Evolutionary conservation across 2,888 invertebrate genomes (phyloP).

Genomic region (Phymatocera aterrima): DNA sequence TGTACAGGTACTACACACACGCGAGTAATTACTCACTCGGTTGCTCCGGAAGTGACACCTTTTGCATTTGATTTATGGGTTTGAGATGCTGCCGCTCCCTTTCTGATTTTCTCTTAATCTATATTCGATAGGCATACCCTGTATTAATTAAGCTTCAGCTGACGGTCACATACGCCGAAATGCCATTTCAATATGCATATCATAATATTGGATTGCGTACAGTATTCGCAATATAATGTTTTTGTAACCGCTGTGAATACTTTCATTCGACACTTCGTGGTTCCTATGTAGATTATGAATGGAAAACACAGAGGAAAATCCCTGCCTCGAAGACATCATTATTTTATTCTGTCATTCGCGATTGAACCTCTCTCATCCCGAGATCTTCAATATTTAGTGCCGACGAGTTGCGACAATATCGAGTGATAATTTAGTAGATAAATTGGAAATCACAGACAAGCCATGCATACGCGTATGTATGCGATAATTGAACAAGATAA

Average conservation of each 20-base stretch:
- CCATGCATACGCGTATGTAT: not conserved
- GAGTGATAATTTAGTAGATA: not conserved
- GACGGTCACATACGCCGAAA: not conserved
- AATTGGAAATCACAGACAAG: not conserved
- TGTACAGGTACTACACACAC: not conserved
- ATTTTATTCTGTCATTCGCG: not conserved
- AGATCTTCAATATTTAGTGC: not conserved
- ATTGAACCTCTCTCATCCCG: not conserved
- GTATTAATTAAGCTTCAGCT: constrained; percentile 10
- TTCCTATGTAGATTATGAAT: not conserved
- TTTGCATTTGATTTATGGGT: constrained; percentile 15
- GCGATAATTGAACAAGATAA: not conserved
- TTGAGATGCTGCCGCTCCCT: not conserved
- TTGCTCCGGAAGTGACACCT: constrained; percentile 1
- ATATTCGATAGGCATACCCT: not conserved
- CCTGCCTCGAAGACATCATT: not conserved
- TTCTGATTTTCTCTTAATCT: not conserved
- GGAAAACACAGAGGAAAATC: not conserved
- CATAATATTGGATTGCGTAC: not conserved
- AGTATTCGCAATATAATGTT: not conserved
- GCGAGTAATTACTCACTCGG: not conserved
- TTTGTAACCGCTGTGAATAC: not conserved
- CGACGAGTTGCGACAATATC: not conserved
- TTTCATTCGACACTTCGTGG: not conserved
- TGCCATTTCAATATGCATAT: not conserved